Conservation (phyloP, 2,888 invertebrate genomes). For the Meandrusa payeni region DNA sequence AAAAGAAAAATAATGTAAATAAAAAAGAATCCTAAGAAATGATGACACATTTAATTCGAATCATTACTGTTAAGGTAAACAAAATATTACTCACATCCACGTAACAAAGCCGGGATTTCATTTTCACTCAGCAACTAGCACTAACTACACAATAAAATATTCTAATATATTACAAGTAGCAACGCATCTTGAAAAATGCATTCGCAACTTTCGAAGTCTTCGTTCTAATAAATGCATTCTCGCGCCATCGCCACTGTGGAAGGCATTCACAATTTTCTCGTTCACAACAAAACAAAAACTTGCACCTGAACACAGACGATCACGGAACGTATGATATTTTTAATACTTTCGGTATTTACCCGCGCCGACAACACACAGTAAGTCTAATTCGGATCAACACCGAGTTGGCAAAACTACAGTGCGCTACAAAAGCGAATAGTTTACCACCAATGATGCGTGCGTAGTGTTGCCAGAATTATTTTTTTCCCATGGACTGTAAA, state of each 20-base stretch:
- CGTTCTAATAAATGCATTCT: conserved; percentile 54
- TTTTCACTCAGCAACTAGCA: conserved; percentile 37
- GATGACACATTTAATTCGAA: conserved; percentile 1
- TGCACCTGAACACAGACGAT: conserved; percentile 32
- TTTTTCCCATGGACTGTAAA: no score
- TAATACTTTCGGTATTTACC: conserved; percentile 46
- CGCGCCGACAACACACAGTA: conserved; percentile 42
- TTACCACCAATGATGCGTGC: conserved; percentile 54
- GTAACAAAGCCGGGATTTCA: conserved; percentile 40
- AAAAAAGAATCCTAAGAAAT: conserved; percentile 1
- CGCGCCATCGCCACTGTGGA: conserved; percentile 46
- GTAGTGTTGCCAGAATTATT: conserved; percentile 33
- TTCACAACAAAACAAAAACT: conserved; percentile 34
- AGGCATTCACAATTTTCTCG: conserved; percentile 42
- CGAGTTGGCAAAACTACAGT: conserved; percentile 62
- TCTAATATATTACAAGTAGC: conserved; percentile 35
- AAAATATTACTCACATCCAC: conserved; percentile 46
- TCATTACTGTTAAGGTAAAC: conserved; percentile 11
- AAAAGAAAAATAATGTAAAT: conserved; percentile 9
- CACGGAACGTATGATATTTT: conserved; percentile 37
- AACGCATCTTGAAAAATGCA: conserved; percentile 41
- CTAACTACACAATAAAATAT: conserved; percentile 34
- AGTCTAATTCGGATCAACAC: conserved; percentile 54
- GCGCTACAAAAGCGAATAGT: conserved; percentile 59
- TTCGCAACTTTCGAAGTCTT: conserved; percentile 57